phyloP scores from a whole-genome alignment of 2,888 invertebrate genomes.

The Criorhina ranunculi region DNA sequence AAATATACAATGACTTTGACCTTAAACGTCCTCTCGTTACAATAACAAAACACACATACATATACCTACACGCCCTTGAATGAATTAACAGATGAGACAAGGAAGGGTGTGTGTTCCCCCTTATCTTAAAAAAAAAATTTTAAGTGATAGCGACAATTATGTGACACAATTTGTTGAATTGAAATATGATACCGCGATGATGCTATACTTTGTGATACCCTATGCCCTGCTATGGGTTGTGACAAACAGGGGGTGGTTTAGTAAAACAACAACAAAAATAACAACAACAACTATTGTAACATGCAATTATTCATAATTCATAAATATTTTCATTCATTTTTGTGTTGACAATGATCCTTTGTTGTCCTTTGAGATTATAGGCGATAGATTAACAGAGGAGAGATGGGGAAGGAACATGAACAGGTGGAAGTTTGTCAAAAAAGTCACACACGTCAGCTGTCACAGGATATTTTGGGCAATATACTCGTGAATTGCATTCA shows the following conservation, averaged over 20 bases:
- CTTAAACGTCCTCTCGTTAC: conserved; percentile 5
- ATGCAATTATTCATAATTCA: conserved; percentile 20
- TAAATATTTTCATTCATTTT: conserved; percentile 6
- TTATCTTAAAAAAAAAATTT: neutral
- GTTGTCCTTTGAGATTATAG: neutral
- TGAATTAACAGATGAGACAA: neutral
- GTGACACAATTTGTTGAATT: conserved; percentile 34
- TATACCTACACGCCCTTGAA: neutral
- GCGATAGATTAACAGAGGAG: neutral
- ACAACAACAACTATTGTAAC: neutral
- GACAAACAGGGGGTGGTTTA: too few relatives aligned
- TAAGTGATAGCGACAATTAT: conserved; percentile 8
- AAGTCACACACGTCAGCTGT: too few relatives aligned
- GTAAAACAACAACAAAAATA: neutral
- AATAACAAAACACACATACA: neutral
- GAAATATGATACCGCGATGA: conserved; percentile 35
- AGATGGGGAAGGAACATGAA: too few relatives aligned
- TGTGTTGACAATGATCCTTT: conserved; percentile 1
- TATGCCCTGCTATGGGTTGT: too few relatives aligned
- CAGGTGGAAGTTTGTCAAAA: too few relatives aligned
- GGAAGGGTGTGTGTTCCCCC: neutral
- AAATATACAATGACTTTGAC: conserved; percentile 9
- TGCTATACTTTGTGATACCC: neutral
- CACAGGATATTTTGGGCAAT: too few relatives aligned
- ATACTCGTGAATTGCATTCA: too few relatives aligned